A percentile compares a stretch with the other conserved stretches of the same genome.
phyloP scores from a whole-genome alignment of 2,797 vertebrate genomes.

The Semotilus atromaculatus region DNA sequence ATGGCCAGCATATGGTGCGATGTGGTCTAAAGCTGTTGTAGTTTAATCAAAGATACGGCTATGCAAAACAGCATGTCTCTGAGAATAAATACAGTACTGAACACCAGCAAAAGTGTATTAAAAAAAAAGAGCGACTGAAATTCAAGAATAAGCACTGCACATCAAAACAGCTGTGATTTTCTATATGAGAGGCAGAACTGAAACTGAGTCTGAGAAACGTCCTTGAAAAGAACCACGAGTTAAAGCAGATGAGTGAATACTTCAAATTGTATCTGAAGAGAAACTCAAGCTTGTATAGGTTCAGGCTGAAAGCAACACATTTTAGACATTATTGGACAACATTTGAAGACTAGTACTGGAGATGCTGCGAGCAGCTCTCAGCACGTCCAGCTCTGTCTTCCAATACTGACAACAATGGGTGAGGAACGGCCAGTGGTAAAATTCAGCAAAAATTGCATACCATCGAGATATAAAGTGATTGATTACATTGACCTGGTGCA shows the following conservation, averaged over 20 bases:
- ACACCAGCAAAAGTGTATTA: neutral
- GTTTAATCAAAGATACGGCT: neutral
- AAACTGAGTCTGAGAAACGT: neutral
- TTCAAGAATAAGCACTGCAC: neutral
- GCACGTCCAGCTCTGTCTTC: constrained; percentile 18
- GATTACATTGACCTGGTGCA: constrained; percentile 32
- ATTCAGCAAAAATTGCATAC: neutral
- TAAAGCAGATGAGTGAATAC: constrained; percentile 37
- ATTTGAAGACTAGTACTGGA: neutral
- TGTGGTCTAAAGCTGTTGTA: neutral
- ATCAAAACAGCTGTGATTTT: constrained; percentile 12
- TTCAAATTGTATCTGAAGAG: constrained; percentile 42
- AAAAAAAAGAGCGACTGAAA: constrained; percentile 3
- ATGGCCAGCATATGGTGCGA: neutral
- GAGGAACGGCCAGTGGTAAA: neutral
- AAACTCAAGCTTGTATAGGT: constrained; percentile 33
- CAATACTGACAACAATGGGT: neutral
- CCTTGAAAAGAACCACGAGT: constrained; percentile 44
- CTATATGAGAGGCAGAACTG: constrained; percentile 10
- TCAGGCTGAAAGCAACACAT: constrained; percentile 26
- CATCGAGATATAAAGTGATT: constrained; percentile 22
- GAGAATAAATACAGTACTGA: constrained; percentile 1
- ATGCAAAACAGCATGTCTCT: neutral
- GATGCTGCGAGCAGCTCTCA: neutral
- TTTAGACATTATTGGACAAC: neutral